Percentiles rank a stretch among this genome's conserved stretches.
These are phyloP conservation scores for Neodiprion fabricii DNA, from an alignment of 1,140 invertebrate genomes.

Conservation along the genomic window DNA sequence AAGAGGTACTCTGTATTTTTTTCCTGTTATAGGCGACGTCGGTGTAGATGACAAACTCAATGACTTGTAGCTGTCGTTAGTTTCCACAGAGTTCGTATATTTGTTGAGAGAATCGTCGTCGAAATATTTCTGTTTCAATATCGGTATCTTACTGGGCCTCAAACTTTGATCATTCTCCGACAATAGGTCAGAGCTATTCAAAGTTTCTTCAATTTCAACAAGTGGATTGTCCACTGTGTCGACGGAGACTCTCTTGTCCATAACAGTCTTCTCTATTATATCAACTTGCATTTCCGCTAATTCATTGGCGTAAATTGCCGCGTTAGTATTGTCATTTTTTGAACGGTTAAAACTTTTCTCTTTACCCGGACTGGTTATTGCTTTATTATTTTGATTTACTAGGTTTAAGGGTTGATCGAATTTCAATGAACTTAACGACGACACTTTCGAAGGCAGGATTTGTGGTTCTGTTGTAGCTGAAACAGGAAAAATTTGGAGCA, in stretches of 20 bases:
- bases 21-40: conserved; percentile 52
- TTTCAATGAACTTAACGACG: background rate
- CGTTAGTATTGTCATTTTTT: background rate
- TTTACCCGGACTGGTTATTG: background rate
- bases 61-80: conserved; percentile 34
- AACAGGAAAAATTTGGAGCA: conserved; percentile 10
- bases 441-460: background rate
- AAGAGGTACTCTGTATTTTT: conserved; percentile 53
- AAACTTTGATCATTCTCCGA: conserved; percentile 19
- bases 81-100: conserved; percentile 38
- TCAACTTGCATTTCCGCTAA: too few relatives aligned
- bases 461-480: conserved; percentile 9
- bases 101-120: conserved; percentile 46
- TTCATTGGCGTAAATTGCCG: too few relatives aligned
- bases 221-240: background rate
- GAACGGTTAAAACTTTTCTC: background rate
- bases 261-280: too few relatives aligned
- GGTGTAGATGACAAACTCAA: conserved; percentile 42
- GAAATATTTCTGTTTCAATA: conserved; percentile 41
- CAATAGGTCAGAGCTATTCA: background rate
- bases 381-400: too few relatives aligned
- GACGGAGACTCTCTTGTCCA: too few relatives aligned
- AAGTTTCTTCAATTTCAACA: background rate
- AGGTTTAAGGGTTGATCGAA: background rate
- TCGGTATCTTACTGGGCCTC: conserved; percentile 51